Evolutionary conservation across 2,888 invertebrate genomes (phyloP), one percentile per base, ranked within the genome.

Genomic region (Chloromyia formosa): DNA sequence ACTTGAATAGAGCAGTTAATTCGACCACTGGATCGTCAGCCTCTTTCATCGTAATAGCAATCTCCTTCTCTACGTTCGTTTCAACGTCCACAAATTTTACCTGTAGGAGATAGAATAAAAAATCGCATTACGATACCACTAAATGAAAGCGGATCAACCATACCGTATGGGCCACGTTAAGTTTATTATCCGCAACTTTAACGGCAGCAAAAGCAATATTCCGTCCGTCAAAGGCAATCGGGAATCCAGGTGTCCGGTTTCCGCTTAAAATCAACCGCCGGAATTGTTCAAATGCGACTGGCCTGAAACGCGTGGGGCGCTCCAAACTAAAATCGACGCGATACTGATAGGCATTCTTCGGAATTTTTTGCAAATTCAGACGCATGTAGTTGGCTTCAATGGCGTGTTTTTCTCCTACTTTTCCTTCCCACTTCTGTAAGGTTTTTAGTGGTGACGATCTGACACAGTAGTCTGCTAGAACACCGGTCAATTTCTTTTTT

Each of bases 321-420:
- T 93, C 92, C 0, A 94, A 93, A 0, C 82, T 86, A 45, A 94
- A 88, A 0, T 84, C 87, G 0, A 96, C 92, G 80, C 98, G 97
- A 83, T 98, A 98, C 81, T 98, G 97, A 81, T 88, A 84, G 82
- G 88, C 87, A 0, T 78, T 79, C 5, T 81, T 77, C 4, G 87
- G 84, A 58, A 88, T 86, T 75, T 87, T 84, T 1, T 79, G 74
- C 71, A 92, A 85, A 9, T 82, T 80, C 77, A 93, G 85, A 20
- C 86, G 83, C 68, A 94, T 83, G 83, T 93, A 92, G 80, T 94
- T 94, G 0, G 90, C 88, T 42, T 88, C 82, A 0, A 92, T 85
- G 40, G 69, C 81, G 0, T 89, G 84, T 2, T 68, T 78, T 4
- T 84, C 83, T 0, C 90, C 88, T 0, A n/a, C 27, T 22, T 9